Conservation (phyloP, 1,140 invertebrate genomes). For the Cepaea nemoralis region DNA sequence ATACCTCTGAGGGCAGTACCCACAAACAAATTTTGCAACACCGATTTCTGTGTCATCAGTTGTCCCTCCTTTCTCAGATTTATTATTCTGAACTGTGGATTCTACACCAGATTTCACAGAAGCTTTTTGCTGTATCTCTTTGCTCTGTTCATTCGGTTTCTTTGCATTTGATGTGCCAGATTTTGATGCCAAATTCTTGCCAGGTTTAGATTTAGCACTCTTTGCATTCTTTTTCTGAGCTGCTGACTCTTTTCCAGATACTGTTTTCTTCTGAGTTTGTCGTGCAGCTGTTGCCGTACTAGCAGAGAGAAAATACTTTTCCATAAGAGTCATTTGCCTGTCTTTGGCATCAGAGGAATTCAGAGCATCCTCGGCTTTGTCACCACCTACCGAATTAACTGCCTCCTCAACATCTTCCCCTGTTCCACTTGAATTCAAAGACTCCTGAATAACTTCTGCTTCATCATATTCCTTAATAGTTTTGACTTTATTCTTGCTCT, state of each 20-base stretch:
- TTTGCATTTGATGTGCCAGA: not conserved
- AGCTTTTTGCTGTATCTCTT: not conserved
- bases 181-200: constrained; percentile 1
- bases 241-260: not conserved
- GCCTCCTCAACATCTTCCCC: not conserved
- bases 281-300: constrained; percentile 22
- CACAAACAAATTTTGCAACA: constrained; percentile 37
- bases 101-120: constrained; percentile 8
- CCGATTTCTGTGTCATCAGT: constrained; percentile 5
- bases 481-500: constrained; percentile 2
- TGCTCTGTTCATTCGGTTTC: not conserved
- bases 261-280: constrained; percentile 5
- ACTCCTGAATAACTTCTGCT: not conserved
- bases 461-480: not conserved
- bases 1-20: constrained; percentile 35
- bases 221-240: not conserved
- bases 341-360: not conserved
- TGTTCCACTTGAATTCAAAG: not conserved
- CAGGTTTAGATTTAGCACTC: not conserved
- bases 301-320: constrained; percentile 37
- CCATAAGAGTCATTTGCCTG: constrained; percentile 30
- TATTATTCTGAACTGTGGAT: not conserved
- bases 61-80: not conserved
- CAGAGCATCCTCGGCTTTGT: not conserved
- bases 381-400: not conserved